A percentile compares a stretch with the other conserved stretches of the same genome.
phyloP scores from a whole-genome alignment of 2,113 vertebrate species.

The Sander vitreus region DNA sequence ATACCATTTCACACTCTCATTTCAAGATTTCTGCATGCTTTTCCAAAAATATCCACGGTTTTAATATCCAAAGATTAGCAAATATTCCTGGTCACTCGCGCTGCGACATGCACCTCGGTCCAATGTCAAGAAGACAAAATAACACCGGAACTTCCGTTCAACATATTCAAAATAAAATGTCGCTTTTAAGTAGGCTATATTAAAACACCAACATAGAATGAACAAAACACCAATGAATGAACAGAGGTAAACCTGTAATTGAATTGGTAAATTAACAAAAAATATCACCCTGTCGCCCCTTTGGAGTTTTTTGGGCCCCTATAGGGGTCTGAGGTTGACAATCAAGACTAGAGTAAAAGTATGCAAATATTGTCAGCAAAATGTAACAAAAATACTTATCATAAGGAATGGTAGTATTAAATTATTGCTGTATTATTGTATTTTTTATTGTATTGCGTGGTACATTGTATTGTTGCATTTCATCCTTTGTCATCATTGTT shows the following conservation, averaged over 20 bases:
- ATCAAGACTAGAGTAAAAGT: no score
- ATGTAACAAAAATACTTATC: background rate
- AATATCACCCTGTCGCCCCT: background rate
- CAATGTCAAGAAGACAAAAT: rapidly evolving
- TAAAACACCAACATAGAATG: background rate
- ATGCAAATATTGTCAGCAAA: background rate
- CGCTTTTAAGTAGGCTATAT: background rate
- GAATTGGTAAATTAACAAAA: background rate
- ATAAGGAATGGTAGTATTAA: background rate
- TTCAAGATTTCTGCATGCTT: constrained; percentile 75
- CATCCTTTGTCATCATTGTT: background rate
- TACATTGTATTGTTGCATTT: background rate
- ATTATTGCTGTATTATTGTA: background rate
- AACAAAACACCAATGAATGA: background rate
- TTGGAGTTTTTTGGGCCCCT: no score
- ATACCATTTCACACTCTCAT: constrained; percentile 92
- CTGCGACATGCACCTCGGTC: constrained; percentile 76
- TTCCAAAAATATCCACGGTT: constrained; percentile 66
- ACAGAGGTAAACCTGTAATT: background rate
- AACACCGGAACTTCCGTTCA: constrained; percentile 10
- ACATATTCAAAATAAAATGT: constrained; percentile 48
- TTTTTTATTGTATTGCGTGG: background rate
- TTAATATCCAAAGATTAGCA: constrained; percentile 50
- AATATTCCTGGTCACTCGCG: constrained; percentile 61
- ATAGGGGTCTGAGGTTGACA: no score